Evolutionary conservation across 2,888 invertebrate genomes (phyloP), one percentile per base, ranked within the genome.

Genomic region (Oxytorus armatus): DNA sequence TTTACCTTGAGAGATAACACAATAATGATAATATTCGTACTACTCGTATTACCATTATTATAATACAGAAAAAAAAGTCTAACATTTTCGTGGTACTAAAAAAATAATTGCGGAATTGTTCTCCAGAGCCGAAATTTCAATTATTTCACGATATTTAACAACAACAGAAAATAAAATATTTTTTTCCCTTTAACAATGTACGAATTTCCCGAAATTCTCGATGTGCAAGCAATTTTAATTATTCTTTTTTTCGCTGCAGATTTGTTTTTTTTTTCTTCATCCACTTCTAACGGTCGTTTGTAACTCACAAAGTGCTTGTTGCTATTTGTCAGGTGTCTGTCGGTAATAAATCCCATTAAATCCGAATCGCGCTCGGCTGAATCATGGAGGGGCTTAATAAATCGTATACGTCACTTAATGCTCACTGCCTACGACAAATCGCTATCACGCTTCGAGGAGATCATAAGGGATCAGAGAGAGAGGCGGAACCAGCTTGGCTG

Each of bases 281-380:
- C n/a, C n/a, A n/a, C n/a, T n/a, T n/a, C n/a, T n/a, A n/a, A n/a
- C n/a, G n/a, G n/a, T n/a, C n/a, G n/a, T n/a, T n/a, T n/a, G n/a
- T n/a, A n/a, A 33, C 49, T 73, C 21, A 5, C 51, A 65, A 49
- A 53, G 4, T 44, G 66, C 72, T 80, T 63, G 16, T 42, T 55
- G 33, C 55, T 65, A 65, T 79, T 82, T 66, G 95, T 94, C 91
- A 95, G 98, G 86, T 98, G 98, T 92, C 94, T 98, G 87, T 96
- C 97, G 68, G 95, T 98, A 59, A 95, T 97, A 88, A 98, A 98
- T 93, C 98, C 98, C 69, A 95, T 97, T 16, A 97, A 97, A 89
- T 95, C 96, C 25, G 98, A 98, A 91, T 96, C 96, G 10, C 95
- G 97, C 85, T 96, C 97, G 76, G 96, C 97, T 0, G 98, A 98